Evolutionary conservation across 2,113 vertebrate genomes (phyloP), one percentile per base, ranked within the genome.

Genomic region (Elephantulus edwardii): DNA sequence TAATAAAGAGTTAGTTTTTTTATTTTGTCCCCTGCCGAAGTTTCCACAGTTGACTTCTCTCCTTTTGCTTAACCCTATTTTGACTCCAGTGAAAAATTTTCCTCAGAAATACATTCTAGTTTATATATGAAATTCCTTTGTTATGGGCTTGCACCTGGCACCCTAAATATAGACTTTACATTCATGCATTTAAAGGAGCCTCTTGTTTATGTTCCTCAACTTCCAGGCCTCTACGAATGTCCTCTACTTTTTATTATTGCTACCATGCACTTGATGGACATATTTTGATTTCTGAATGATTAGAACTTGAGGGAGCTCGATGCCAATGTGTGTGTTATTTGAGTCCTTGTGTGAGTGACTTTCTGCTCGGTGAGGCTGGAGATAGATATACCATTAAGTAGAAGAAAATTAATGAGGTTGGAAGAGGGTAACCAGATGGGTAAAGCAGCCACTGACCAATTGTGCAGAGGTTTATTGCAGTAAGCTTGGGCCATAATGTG

Each of bases 71-170:
- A n/a, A 54, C 9, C n/a, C 20, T 33, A 56, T 58, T 93, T 68
- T 33, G 19, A 79, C 4, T 30, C 28, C 54, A 77, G 33, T 72
- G 72, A 80, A 90, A 74, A 88, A 42, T 3, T 33, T 48, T 83
- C 13, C 22, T 94, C 42, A 91, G 56, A 81, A 90, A 80, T 8
- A 58, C 20, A 38, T 19, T 88, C 60, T 74, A 24, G 30, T 42
- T 83, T 92, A 33, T 60, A n/a, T 14, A 75, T 79, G 13, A 75
- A 70, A 88, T 92, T 91, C 81, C 66, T 26, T n/a, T 78, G 3
- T 89, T 56, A 4, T 70, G 52, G 48, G 3, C 86, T 87, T 89
- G 54, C 5, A 33, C 14, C 30, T 35, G 42, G 12, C 6, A 83
- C 13, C 52, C 11, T 6, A 44, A 83, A 33, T 50, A 42, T 74